phyloP scores from a whole-genome alignment of 1,140 invertebrate genomes.

The Chironomus tepperi region DNA sequence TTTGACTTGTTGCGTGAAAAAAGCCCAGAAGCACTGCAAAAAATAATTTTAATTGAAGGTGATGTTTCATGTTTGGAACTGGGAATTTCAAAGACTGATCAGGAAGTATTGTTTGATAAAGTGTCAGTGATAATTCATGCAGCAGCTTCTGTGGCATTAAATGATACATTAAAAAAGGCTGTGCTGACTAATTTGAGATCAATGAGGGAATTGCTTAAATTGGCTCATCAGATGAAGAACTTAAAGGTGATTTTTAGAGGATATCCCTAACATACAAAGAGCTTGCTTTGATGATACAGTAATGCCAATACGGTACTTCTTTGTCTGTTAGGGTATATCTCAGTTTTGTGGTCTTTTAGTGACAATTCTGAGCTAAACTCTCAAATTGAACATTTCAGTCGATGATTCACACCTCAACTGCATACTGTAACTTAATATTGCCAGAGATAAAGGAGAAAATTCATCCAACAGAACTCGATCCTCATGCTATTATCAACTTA shows the following conservation, averaged over 20 bases:
- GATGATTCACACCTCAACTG: slow-evolving; percentile 58
- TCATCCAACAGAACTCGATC: slow-evolving; percentile 57
- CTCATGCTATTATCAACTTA: slow-evolving; percentile 45
- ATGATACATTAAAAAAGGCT: slow-evolving; percentile 56
- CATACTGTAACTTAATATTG: slow-evolving; percentile 55
- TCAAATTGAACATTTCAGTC: slow-evolving; percentile 37
- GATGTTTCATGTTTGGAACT: slow-evolving; percentile 52
- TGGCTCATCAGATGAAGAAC: slow-evolving; percentile 55
- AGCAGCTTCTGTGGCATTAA: slow-evolving; percentile 60
- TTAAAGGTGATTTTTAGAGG: slow-evolving; percentile 46
- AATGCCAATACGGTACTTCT: too few relatives aligned
- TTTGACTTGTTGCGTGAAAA: slow-evolving; percentile 46
- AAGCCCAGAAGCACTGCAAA: slow-evolving; percentile 54
- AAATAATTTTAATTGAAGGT: slow-evolving; percentile 51
- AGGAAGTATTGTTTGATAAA: slow-evolving; percentile 43
- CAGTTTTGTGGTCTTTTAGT: too few relatives aligned
- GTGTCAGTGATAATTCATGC: slow-evolving; percentile 60
- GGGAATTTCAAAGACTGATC: slow-evolving; percentile 36
- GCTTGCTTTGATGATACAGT: too few relatives aligned
- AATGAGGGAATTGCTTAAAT: slow-evolving; percentile 48
- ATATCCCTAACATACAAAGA: too few relatives aligned
- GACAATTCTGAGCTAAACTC: too few relatives aligned
- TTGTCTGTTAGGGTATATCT: too few relatives aligned
- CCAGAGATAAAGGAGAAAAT: slow-evolving; percentile 52
- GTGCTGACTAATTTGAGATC: slow-evolving; percentile 60